Percentiles rank a stretch among this genome's conserved stretches.
Evolutionary conservation across 2,113 vertebrate species (phyloP).

Genomic region (Pelecanus crispus): DNA sequence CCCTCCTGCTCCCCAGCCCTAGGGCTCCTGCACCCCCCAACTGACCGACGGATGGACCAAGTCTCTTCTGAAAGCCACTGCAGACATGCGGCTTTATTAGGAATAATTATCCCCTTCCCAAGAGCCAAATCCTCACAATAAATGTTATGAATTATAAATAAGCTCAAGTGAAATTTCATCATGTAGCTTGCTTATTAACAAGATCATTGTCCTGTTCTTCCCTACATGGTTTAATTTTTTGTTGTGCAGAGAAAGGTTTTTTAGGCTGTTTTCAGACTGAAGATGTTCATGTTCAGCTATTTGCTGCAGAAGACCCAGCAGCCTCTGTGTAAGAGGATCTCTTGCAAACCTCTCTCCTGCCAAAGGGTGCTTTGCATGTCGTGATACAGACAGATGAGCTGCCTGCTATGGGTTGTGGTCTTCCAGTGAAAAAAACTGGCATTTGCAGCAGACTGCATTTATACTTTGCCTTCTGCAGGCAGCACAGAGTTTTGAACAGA

Average conservation of each 20-base stretch:
- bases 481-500: neutral
- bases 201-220: neutral
- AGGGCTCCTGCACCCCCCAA: fast-evolving
- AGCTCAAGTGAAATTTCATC: neutral
- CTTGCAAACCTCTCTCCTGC: neutral
- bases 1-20: neutral
- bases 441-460: neutral
- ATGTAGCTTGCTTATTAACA: neutral
- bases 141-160: neutral
- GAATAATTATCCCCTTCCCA: neutral
- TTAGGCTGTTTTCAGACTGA: neutral
- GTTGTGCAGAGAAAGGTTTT: neutral
- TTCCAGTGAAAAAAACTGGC: neutral
- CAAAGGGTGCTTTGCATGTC: neutral
- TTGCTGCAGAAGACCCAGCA: neutral
- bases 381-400: too few species aligned
- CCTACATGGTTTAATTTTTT: too few species aligned
- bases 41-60: fast-evolving
- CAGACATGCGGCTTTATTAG: neutral
- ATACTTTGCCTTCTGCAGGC: neutral
- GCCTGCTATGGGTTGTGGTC: neutral
- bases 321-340: neutral
- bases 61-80: neutral
- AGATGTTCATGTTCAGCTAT: neutral
- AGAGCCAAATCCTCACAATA: neutral